Evolutionary conservation across 2,113 vertebrate genomes (phyloP), one percentile per base, ranked within the genome.

Genomic region (Melospiza melodia): DNA sequence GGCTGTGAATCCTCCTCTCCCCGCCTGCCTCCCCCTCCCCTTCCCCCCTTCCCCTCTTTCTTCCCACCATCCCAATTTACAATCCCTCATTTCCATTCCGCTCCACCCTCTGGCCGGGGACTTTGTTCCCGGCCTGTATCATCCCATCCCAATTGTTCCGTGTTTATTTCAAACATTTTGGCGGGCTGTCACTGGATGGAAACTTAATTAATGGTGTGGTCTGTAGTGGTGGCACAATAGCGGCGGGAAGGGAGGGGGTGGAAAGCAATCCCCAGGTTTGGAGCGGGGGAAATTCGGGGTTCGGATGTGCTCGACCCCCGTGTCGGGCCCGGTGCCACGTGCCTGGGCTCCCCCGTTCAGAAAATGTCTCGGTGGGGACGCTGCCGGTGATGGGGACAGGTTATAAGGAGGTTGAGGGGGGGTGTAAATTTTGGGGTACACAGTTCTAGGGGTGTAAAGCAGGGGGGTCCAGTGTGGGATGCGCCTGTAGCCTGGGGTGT

Each of bases 111-210:
- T 54, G 66, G 7, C 43, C 44, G 35, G 67, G 79, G 39, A 74
- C 85, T 94, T 97, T 91, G 87, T 93, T 92, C 74, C 49, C 41
- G 15, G 90, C 63, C 67, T 61, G 82, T 62, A 91, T 93, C 93
- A 78, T 77, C 86, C 83, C 96, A 84, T 84, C 73, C 61, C 90
- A 35, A 96, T 96, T 96, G 97, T 97, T 67, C 87, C 21, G 15
- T 80, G 88, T 78, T 92, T 92, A 90, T 92, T 97, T 96, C 95
- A 92, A 95, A 95, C 95, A 57, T 96, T 97, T 96, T 96, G 96
- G 94, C 93, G 96, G 96, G 96, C 95, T 91, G 94, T 96, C 94
- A 94, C 87, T 65, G 82, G 51, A 57, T 73, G 90, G 87, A 94
- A 92, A 87, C 74, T 77, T 96, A 94, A 97, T 95, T 96, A 96